Evolutionary conservation across 2,888 invertebrate genomes (phyloP).

Genomic region (Mylabris sibirica): DNA sequence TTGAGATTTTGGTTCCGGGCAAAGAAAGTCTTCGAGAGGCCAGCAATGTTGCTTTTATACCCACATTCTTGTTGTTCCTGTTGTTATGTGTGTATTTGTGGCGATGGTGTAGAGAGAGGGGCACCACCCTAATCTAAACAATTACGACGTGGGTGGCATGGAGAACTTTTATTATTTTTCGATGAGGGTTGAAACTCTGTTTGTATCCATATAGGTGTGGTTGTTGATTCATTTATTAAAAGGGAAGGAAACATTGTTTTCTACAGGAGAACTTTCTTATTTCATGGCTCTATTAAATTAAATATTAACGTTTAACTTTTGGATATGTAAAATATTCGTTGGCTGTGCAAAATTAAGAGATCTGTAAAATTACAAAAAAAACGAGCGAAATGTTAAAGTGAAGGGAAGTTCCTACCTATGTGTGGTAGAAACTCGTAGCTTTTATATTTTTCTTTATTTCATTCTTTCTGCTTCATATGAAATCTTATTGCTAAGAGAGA

Average conservation of each 20-base stretch:
- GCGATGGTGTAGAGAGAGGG: slow-evolving; percentile 22
- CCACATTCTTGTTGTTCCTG: slow-evolving; percentile 12
- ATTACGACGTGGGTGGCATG: no score
- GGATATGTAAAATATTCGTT: no score
- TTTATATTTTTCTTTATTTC: background rate
- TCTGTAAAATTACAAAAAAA: background rate
- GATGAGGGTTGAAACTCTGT: background rate
- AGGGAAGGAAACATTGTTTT: no score
- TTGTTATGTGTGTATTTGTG: slow-evolving; percentile 23
- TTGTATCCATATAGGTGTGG: background rate
- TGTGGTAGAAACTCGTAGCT: no score
- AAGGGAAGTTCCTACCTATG: no score
- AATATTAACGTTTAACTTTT: no score
- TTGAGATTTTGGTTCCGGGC: slow-evolving; percentile 34
- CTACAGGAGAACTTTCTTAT: background rate
- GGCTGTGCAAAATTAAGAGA: no score
- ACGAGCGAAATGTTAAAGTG: background rate
- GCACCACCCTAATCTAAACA: slow-evolving; percentile 22
- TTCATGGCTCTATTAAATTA: no score
- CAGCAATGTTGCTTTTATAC: slow-evolving; percentile 38
- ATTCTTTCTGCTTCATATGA: background rate
- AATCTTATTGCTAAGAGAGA: background rate
- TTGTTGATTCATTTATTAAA: background rate
- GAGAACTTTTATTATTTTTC: no score
- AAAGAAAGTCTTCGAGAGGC: slow-evolving; percentile 49